Percentiles rank a stretch among this genome's conserved stretches.
Conservation (phyloP, 2,113 vertebrate species). For the Passer montanus region DNA sequence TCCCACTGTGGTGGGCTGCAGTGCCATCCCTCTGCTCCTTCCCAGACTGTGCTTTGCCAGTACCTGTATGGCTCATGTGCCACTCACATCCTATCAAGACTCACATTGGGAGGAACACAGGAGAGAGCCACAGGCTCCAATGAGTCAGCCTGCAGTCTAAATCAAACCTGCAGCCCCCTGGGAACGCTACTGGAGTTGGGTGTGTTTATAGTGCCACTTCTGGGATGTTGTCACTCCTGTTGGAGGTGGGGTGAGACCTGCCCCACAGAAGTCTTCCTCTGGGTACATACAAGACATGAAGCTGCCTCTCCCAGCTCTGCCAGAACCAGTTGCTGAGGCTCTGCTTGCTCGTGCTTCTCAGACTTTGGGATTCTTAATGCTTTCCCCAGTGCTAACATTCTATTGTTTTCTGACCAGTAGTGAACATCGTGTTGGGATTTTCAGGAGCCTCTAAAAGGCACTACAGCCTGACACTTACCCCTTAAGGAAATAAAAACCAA, state of each 20-base stretch:
- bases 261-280: neutral
- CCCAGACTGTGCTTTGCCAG: neutral
- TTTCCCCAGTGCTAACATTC: neutral
- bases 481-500: neutral
- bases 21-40: neutral
- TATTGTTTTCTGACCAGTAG: neutral
- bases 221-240: neutral
- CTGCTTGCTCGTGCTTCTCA: neutral
- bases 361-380: neutral
- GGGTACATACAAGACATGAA: neutral
- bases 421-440: neutral
- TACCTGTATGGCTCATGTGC: accelerated
- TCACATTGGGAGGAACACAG: neutral
- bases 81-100: neutral
- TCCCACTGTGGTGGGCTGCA: neutral
- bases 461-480: neutral
- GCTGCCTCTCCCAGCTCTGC: neutral
- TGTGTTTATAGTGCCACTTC: neutral
- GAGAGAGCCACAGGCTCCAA: neutral
- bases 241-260: neutral
- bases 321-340: neutral
- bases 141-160: neutral
- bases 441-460: neutral
- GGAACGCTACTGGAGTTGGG: neutral
- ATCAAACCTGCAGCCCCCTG: neutral